phyloP scores from a whole-genome alignment of 2,113 vertebrate species.

The Numenius arquata region DNA sequence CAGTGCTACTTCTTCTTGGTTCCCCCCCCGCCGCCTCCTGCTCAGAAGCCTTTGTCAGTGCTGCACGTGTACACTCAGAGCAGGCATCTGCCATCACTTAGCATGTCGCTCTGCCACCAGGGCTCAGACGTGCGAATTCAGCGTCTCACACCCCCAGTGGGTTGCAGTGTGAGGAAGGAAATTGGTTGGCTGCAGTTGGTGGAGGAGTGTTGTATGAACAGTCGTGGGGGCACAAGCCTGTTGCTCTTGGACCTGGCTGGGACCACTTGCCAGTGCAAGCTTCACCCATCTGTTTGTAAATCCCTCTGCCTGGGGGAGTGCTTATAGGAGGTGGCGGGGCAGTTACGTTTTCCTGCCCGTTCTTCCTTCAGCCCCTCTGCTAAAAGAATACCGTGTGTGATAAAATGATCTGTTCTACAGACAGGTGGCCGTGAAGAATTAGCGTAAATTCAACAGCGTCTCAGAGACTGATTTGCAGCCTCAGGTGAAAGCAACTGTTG shows the following conservation, averaged over 20 bases:
- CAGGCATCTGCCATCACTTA: not conserved
- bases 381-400: not conserved
- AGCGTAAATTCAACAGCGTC: not conserved
- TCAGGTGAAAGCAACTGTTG: not conserved
- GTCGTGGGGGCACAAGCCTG: not conserved
- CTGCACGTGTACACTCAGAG: not conserved
- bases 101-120: not conserved
- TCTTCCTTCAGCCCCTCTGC: not conserved
- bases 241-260: not conserved
- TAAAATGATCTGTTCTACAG: not conserved
- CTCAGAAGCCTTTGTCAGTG: not conserved
- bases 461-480: not conserved
- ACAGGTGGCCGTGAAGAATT: not conserved
- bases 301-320: not conserved
- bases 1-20: not conserved
- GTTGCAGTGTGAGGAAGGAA: not conserved
- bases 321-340: not conserved
- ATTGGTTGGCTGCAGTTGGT: not conserved
- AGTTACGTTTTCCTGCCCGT: not conserved
- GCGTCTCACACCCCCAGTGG: constrained; percentile 31
- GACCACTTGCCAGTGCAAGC: not conserved
- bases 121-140: constrained; percentile 29
- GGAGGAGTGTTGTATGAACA: not conserved
- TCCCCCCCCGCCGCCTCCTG: rapidly evolving
- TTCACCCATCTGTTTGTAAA: not conserved